A percentile compares a stretch with the other conserved stretches of the same genome.
Evolutionary conservation across 2,113 vertebrate species (phyloP).

Genomic region (Albula goreensis): DNA sequence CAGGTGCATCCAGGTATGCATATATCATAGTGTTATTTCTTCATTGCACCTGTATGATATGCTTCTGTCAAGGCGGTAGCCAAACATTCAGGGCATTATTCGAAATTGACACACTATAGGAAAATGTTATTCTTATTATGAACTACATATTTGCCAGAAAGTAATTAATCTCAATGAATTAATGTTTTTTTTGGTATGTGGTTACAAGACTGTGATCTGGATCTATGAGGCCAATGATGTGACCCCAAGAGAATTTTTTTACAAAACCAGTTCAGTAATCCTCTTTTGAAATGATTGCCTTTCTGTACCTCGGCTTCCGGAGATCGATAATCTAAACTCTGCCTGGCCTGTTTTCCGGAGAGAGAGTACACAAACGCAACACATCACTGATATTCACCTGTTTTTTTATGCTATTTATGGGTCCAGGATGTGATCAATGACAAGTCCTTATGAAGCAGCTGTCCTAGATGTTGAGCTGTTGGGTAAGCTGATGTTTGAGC

Average conservation of each 20-base stretch:
- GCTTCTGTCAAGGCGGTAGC: background rate
- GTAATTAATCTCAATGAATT: background rate
- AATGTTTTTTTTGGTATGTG: background rate
- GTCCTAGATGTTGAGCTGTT: background rate
- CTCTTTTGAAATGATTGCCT: background rate
- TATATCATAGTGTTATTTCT: background rate
- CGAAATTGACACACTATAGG: background rate
- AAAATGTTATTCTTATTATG: background rate
- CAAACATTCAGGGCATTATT: background rate
- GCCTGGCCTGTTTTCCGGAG: background rate
- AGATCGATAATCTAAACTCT: slow-evolving; percentile 3
- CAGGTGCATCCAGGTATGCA: background rate
- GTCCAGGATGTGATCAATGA: background rate
- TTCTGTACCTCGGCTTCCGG: background rate
- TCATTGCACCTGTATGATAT: background rate
- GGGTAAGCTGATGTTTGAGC: too few species aligned
- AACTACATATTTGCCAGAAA: background rate
- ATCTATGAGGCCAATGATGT: background rate
- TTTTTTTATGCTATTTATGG: background rate
- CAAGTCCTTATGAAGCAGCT: background rate
- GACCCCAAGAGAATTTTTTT: background rate
- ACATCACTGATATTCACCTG: slow-evolving; percentile 1
- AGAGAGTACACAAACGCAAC: background rate
- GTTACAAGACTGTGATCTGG: background rate
- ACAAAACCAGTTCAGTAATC: background rate